Evolutionary conservation across 2,113 vertebrate genomes (phyloP).

Genomic region (Panthera uncia): DNA sequence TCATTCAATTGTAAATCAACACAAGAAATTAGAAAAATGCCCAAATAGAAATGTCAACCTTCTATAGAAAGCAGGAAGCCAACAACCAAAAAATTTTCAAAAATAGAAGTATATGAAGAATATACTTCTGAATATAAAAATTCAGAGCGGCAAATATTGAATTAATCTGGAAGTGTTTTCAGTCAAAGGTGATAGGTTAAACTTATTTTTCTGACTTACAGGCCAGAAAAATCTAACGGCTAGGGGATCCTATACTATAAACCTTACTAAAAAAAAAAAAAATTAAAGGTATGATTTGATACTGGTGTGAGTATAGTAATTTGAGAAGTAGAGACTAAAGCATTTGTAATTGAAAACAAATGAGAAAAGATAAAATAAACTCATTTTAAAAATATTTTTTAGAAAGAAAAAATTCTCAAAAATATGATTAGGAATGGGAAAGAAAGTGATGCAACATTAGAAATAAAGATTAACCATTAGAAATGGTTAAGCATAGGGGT

Average conservation of each 20-base stretch:
- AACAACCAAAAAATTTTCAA: background rate
- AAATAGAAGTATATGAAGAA: background rate
- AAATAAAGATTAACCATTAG: background rate
- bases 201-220: background rate
- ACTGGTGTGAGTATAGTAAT: background rate
- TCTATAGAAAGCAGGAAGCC: background rate
- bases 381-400: background rate
- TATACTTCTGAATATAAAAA: background rate
- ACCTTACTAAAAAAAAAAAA: background rate
- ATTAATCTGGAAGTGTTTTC: background rate
- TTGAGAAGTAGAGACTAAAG: background rate
- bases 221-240: background rate
- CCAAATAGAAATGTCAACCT: background rate
- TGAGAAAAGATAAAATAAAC: background rate
- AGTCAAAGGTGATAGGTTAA: background rate
- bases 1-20: background rate
- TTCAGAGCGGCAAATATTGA: background rate
- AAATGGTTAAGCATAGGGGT: no score
- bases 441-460: background rate
- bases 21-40: background rate
- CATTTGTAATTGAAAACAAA: background rate
- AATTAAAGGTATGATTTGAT: background rate
- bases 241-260: background rate
- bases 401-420: background rate
- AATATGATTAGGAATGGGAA: background rate